Evolutionary conservation across 2,113 vertebrate species (phyloP).

Genomic region (Amphilophus citrinellus): DNA sequence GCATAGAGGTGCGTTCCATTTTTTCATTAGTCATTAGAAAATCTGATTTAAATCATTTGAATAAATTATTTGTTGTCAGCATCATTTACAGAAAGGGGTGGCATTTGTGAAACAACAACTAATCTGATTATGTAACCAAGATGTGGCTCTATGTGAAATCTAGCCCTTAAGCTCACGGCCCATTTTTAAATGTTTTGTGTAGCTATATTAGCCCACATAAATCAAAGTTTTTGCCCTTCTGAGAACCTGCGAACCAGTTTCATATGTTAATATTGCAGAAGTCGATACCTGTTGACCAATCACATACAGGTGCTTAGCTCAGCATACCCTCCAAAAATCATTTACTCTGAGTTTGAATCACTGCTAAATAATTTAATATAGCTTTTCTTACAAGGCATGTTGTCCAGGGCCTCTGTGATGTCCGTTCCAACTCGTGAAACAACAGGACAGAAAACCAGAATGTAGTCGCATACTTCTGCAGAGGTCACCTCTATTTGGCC

Average conservation of each 20-base stretch:
- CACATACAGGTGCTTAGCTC: neutral
- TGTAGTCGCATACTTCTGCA: neutral
- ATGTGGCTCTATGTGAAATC: too few relatives aligned
- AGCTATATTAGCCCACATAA: too few relatives aligned
- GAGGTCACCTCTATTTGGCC: rapidly evolving
- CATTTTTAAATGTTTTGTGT: too few relatives aligned
- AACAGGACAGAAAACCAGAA: conserved; percentile 53
- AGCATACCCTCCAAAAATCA: neutral
- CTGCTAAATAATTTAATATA: neutral
- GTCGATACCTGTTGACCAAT: neutral
- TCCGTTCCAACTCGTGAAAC: conserved; percentile 19
- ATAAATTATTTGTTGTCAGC: too few relatives aligned
- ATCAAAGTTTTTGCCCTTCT: too few relatives aligned
- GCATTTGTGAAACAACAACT: too few relatives aligned
- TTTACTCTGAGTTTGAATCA: neutral
- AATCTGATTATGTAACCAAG: too few relatives aligned
- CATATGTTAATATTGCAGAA: neutral
- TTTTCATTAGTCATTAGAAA: too few relatives aligned
- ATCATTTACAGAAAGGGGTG: too few relatives aligned
- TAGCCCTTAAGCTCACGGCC: neutral
- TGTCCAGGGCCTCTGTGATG: neutral
- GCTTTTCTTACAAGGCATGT: neutral
- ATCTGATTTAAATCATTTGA: too few relatives aligned
- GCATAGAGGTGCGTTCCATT: too few relatives aligned
- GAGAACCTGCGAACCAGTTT: neutral